Evolutionary conservation across 2,888 invertebrate genomes (phyloP).

Genomic region (Mycalesis mineus): DNA sequence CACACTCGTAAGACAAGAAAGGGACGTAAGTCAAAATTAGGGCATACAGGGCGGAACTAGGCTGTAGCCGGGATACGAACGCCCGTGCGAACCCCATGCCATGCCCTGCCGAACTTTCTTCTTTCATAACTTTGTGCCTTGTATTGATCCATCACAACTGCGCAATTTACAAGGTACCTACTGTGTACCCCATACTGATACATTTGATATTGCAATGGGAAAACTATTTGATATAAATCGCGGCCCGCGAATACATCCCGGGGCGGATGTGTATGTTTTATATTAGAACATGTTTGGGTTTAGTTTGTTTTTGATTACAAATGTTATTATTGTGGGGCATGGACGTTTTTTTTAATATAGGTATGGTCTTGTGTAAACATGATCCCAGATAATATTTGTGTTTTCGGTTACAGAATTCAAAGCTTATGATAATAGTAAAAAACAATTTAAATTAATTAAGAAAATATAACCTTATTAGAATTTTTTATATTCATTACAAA

Average conservation of each 20-base stretch:
- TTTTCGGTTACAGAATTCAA: no score
- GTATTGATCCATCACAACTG: slow-evolving; percentile 76
- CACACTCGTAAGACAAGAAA: slow-evolving; percentile 47
- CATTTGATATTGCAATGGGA: slow-evolving; percentile 38
- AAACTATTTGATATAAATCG: slow-evolving; percentile 33
- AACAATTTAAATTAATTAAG: no score
- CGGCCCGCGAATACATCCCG: slow-evolving; percentile 22
- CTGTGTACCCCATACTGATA: slow-evolving; percentile 49
- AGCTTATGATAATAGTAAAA: no score
- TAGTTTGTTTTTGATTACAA: neutral
- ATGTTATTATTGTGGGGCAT: neutral
- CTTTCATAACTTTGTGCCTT: slow-evolving; percentile 75
- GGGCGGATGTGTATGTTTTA: neutral
- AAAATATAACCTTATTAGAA: no score
- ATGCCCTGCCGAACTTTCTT: slow-evolving; percentile 74
- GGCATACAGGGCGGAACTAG: slow-evolving; percentile 77
- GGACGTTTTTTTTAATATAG: no score
- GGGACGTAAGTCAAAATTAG: slow-evolving; percentile 70
- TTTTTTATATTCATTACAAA: no score
- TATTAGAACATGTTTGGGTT: neutral
- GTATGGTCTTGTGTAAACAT: no score
- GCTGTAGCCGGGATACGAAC: slow-evolving; percentile 70
- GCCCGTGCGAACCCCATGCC: slow-evolving; percentile 71
- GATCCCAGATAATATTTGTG: no score
- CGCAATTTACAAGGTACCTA: no score